Evolutionary conservation across 1,140 invertebrate species (phyloP), one percentile per base, ranked within the genome.

Genomic region (Chironomus striatipennis): DNA sequence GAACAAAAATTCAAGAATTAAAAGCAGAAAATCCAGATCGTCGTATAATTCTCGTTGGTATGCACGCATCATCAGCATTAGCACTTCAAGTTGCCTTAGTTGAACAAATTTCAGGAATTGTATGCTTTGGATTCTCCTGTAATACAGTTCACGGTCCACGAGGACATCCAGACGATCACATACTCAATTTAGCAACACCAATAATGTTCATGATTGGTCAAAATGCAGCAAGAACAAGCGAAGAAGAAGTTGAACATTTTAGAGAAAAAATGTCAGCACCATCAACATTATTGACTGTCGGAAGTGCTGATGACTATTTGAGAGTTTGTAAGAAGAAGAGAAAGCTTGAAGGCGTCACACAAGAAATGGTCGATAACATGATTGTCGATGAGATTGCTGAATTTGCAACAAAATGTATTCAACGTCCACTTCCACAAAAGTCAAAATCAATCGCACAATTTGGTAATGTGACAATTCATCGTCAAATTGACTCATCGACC

Each of bases 161-260:
- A 74, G 93, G 93, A n/a, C 87, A 90, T 74, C 87, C 92, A 0
- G 92, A 94, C 77, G 93, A 95, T 81, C 87, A 86, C 4, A 78
- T 95, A 18, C 82, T 94, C 77, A 92, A 93, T 76, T 85, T 90
- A 57, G 87, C 87, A 77, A 88, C 88, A 70, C 92, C 93, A 0
- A 89, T 91, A 8, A 83, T 94, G 76, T 95, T 95, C 84, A 86
- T 94, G 0, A 88, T 93, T 76, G 93, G 93, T 3, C 90, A 95
- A 79, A 88, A 91, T 80, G 87, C 92, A 0, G 86, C 80, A 0
- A 79, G 81, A 75, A 79, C 77, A 18, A 88, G 87, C 21, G 82
- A 89, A 43, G 91, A 93, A 77, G 90, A 92, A 79, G 84, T 96
- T 74, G 93, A 95, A 80, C 88, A 91, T 74, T 80, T 94, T 9